Base-by-base conservation (phyloP, 2,888 invertebrate genomes). In the Branchellion lobata region DNA sequence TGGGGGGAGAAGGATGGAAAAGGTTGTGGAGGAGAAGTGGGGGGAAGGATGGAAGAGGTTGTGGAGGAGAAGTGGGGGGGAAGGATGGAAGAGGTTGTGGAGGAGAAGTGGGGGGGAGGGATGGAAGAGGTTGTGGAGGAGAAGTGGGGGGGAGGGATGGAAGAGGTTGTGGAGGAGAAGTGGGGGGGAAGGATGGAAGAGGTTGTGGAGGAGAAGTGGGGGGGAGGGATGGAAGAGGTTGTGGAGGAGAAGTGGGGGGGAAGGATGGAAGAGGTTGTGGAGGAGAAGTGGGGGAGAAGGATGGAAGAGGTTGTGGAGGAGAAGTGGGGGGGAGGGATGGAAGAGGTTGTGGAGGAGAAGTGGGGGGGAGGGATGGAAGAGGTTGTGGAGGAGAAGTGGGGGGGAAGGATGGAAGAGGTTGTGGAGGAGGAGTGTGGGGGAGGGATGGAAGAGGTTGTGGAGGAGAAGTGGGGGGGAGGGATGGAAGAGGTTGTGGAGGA, bases 401-500 rank as follows among this genome's bases (percentile, higher is more conserved):
- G 14, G 40, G 5, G 40, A 40, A 8, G 40, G 40, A 27, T 29
- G 65, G 24, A 27, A 21, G 65, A 27, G 29, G 5, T 3, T 11
- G 3, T 3, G 21, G 8, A 11, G 65, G 29, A 27, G 29, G 24
- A 29, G 24, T 65, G 27, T 11, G 5, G 65, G 29, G 11, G 5
- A 65, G 65, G 11, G 24, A 27, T 11, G 65, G 3, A 21, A 24
- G 3, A 29, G 29, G 18, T 65, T 3, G 29, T 27, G 24, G 29
- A 27, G 3, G 29, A 21, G 11, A 11, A n/a, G 27, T 8, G 3
- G 24, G 65, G 21, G 5, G 24, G 65, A 65, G 3, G 65, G 27
- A 27, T 73, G 73, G 36, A 31, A n/a, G n/a, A n/a, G n/a, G n/a
- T n/a, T n/a, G n/a, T 47, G 74, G 40, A 21, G 74, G 40, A 0